Conservation (phyloP, 2,888 invertebrate species). For the Cephus pygmeus region DNA sequence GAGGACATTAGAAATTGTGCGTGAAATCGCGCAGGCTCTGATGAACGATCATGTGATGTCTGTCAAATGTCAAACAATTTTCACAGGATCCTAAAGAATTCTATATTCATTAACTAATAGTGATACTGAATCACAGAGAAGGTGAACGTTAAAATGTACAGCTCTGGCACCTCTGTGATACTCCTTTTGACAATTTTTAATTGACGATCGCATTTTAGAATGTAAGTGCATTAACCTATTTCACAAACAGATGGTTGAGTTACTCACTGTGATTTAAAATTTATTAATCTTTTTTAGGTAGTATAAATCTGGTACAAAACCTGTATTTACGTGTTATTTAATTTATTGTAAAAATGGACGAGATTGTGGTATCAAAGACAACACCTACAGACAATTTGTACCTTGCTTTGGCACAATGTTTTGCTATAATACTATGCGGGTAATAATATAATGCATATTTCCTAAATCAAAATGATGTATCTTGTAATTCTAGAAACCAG, state of each 20-base stretch:
- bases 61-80: not conserved
- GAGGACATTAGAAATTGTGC: not conserved
- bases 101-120: not conserved
- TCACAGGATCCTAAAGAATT: not conserved
- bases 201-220: not conserved
- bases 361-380: conserved; percentile 25
- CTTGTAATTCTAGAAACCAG: not conserved
- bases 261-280: not conserved
- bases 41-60: not conserved
- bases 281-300: not conserved
- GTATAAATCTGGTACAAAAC: not conserved
- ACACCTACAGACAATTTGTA: conserved; percentile 82
- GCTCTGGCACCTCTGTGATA: not conserved
- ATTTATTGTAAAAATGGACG: not conserved
- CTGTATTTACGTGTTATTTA: not conserved
- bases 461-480: not conserved
- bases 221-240: not conserved
- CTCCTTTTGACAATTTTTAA: not conserved
- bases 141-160: not conserved
- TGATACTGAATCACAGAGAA: not conserved
- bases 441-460: conserved; percentile 62
- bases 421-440: conserved; percentile 91
- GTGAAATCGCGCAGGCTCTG: not conserved
- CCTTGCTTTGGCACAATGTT: conserved; percentile 91
- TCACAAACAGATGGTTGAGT: not conserved